Evolutionary conservation across 1,140 invertebrate species (phyloP).

Genomic region (Bombus impatiens): DNA sequence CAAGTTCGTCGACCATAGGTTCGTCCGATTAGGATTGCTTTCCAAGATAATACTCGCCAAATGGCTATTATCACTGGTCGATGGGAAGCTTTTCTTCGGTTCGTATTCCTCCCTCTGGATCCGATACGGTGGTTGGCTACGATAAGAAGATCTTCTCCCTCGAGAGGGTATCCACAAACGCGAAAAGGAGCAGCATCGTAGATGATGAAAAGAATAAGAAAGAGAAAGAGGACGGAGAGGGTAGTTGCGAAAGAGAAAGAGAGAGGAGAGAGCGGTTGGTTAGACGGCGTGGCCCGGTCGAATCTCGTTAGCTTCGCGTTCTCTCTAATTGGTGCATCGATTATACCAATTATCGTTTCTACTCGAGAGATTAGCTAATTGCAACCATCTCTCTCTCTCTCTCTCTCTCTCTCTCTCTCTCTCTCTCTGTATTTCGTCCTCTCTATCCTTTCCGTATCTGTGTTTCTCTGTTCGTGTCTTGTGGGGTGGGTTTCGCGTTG

Average conservation of each 20-base stretch:
- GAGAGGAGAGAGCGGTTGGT: background rate
- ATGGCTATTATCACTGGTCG: conserved; percentile 44
- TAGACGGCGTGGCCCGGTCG: conserved; percentile 51
- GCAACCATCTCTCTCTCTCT: conserved; percentile 55
- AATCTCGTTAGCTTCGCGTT: conserved; percentile 74
- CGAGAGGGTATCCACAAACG: background rate
- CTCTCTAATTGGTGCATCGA: conserved; percentile 76
- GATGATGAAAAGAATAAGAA: background rate
- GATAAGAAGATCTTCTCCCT: conserved; percentile 45
- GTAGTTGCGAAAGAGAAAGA: background rate
- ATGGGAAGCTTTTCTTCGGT: conserved; percentile 14
- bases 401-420: too few species aligned
- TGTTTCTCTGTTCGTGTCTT: background rate
- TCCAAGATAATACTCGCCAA: conserved; percentile 48
- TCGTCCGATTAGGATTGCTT: background rate
- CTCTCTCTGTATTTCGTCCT: conserved; percentile 30
- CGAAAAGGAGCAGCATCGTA: background rate
- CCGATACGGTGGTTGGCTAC: conserved; percentile 22
- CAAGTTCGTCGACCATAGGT: background rate
- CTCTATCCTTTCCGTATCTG: conserved; percentile 31
- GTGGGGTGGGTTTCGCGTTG: background rate
- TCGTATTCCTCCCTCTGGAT: conserved; percentile 16
- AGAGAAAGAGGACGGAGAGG: background rate
- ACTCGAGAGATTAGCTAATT: conserved; percentile 77
- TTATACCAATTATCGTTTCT: conserved; percentile 78